Base-by-base conservation (phyloP, 2,888 invertebrate species). In the Archips xylosteana region DNA sequence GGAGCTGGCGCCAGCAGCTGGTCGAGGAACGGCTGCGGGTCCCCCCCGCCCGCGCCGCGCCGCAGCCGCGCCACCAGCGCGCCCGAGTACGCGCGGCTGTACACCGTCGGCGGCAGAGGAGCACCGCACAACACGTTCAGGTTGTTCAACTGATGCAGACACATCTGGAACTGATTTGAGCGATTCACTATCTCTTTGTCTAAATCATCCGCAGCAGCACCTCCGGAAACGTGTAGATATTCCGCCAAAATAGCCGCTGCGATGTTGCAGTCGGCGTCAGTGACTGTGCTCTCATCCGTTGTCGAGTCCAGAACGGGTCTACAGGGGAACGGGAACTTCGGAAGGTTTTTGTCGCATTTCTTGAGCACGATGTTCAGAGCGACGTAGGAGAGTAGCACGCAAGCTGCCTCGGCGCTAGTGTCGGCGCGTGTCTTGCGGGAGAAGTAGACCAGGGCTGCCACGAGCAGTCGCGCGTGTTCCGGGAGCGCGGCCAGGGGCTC, bases 61-160 rank as follows among this genome's bases (percentile, higher is more conserved):
- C 81, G 69, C 2, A 85, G 13, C 34, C 83, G 83, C 57, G 81
- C 85, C 1, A 85, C 76, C 70, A 87, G 83, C 0, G 84, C 85
- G 1, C 80, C 87, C 63, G 85, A 87, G 51, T 81, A 85, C 0
- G 80, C 77, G 66, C 75, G 82, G 23, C 78, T 79, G 62, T 83
- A 86, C 3, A 75, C 60, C 0, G 82, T 82, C 0, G 78, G 70
- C 60, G 68, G 42, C 70, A 77, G 85, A 0, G 83, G 77, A 2
- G 67, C 72, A 0, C 86, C 88, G 71, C 88, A 88, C 3, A 88
- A 59, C 5, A 45, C 76, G 57, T 88, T 88, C 67, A 88, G 78
- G 73, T 81, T 67, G 76, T 88, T 87, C 60, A 88, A 65, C 2
- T 84, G 80, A 4, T 76, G 23, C 2, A 88, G 70, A 67, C 86